Conservation (phyloP, 2,888 invertebrate genomes). For the Scelioninae gen. 2 region DNA sequence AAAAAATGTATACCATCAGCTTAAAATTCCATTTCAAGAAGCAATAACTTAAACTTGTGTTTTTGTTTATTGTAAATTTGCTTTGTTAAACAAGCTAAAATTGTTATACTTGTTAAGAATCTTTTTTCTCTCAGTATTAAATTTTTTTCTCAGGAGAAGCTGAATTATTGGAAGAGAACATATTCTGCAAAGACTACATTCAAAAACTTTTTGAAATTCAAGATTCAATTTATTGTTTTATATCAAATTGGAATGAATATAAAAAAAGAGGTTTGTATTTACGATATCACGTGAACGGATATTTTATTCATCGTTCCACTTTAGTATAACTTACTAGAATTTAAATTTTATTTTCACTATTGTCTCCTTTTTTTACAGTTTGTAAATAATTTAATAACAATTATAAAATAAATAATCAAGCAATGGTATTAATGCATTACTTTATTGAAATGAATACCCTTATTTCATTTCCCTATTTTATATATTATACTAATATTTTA, state of each 20-base stretch:
- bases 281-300: not conserved
- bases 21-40: not conserved
- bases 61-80: too few relatives aligned
- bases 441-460: too few relatives aligned
- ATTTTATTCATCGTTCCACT: not conserved
- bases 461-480: too few relatives aligned
- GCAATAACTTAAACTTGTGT: too few relatives aligned
- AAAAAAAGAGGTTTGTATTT: conserved; percentile 48
- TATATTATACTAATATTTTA: too few relatives aligned
- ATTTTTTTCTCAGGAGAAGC: conserved; percentile 54
- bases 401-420: not conserved
- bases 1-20: too few relatives aligned
- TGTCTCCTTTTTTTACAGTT: not conserved
- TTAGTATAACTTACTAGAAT: not conserved
- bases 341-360: not conserved
- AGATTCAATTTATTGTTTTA: conserved; percentile 48
- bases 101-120: not conserved
- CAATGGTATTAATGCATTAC: too few relatives aligned
- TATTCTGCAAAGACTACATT: conserved; percentile 48
- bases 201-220: conserved; percentile 46
- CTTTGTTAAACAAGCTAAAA: conserved; percentile 15
- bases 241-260: conserved; percentile 32
- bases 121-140: conserved; percentile 38
- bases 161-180: conserved; percentile 43
- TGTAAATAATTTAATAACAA: not conserved